A percentile compares a stretch with the other conserved stretches of the same genome.
Evolutionary conservation across 2,113 vertebrate genomes (phyloP).

Genomic region (Heterocephalus glaber): DNA sequence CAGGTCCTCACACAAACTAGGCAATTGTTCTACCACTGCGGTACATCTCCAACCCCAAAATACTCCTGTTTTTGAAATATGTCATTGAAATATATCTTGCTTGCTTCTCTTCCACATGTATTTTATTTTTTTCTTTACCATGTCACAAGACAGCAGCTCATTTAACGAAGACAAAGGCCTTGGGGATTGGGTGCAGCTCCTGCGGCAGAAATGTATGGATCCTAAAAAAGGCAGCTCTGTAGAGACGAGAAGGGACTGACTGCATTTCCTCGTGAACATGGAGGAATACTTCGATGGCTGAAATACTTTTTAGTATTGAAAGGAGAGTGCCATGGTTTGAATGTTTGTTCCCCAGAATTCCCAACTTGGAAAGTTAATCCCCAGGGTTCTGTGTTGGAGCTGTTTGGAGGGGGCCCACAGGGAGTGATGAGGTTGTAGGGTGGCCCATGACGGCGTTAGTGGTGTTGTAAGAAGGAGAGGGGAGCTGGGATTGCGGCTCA

Average conservation of each 20-base stretch:
- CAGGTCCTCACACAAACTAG: not conserved
- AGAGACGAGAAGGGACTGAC: not conserved
- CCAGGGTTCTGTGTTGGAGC: not conserved
- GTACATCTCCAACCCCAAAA: not conserved
- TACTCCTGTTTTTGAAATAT: not conserved
- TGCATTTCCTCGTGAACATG: not conserved
- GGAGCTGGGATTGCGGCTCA: not conserved
- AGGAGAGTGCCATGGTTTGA: not conserved
- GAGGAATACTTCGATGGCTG: not conserved
- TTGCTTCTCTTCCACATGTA: not conserved
- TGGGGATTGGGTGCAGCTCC: not conserved
- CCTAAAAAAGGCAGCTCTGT: not conserved
- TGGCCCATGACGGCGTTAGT: not conserved
- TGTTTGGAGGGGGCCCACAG: not conserved
- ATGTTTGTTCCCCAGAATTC: not conserved
- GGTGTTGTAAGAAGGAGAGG: too few relatives aligned
- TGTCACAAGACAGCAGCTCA: not conserved
- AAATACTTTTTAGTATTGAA: not conserved
- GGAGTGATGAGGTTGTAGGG: not conserved
- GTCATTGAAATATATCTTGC: not conserved
- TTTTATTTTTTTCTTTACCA: not conserved
- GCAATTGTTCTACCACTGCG: too few relatives aligned
- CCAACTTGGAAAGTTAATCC: not conserved
- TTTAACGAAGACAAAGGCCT: not conserved
- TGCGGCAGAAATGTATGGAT: not conserved